Percentiles rank a stretch among this genome's conserved stretches.
phyloP scores from a whole-genome alignment of 2,797 vertebrate genomes.

The Sphaeramia orbicularis region DNA sequence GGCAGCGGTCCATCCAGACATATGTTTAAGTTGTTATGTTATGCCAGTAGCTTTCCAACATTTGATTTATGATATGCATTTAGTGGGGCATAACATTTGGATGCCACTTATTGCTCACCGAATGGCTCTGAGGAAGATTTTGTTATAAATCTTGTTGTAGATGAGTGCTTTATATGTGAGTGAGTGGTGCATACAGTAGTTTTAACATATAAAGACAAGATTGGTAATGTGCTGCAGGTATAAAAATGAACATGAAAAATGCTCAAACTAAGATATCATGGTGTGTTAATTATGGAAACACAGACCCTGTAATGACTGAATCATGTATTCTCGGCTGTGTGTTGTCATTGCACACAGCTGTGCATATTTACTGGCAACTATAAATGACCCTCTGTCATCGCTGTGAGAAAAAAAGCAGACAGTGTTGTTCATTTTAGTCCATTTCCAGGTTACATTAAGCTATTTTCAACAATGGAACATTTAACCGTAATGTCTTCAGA shows the following conservation, averaged over 20 bases:
- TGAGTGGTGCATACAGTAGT: no score
- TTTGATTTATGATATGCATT: conserved; percentile 5
- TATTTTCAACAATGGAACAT: not conserved
- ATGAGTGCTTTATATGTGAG: not conserved
- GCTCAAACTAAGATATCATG: not conserved
- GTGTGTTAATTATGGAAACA: conserved; percentile 5
- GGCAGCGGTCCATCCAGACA: not conserved
- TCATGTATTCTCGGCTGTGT: conserved; percentile 6
- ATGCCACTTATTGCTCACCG: not conserved
- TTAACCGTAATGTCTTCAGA: not conserved
- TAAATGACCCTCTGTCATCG: conserved; percentile 24
- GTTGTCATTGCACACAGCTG: conserved; percentile 23
- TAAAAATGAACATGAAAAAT: not conserved
- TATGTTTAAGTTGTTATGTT: not conserved
- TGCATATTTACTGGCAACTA: conserved; percentile 25
- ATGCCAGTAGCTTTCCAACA: conserved; percentile 1
- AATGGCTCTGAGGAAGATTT: not conserved
- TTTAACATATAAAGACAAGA: not conserved
- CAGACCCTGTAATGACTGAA: not conserved
- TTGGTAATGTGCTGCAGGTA: not conserved
- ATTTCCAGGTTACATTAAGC: conserved; percentile 3
- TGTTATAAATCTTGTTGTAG: not conserved
- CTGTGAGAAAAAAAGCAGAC: conserved; percentile 1
- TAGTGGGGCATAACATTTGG: conserved; percentile 9
- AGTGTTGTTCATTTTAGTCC: not conserved